Percentiles rank a stretch among this genome's conserved stretches.
Evolutionary conservation across 2,113 vertebrate genomes (phyloP).

Genomic region (Parus major): DNA sequence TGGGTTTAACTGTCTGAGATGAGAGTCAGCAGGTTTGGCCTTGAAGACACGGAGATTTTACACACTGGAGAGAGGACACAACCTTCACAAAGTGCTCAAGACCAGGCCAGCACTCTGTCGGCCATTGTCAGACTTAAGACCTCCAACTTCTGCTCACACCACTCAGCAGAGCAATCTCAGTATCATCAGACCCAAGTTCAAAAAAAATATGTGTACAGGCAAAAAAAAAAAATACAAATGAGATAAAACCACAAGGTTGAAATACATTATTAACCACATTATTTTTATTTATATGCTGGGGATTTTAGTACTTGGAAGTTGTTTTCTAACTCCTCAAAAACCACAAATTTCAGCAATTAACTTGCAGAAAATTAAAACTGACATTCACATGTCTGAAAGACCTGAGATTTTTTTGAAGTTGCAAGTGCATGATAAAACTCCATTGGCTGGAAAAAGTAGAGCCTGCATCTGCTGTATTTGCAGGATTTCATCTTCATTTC

Average conservation of each 20-base stretch:
- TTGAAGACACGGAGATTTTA: not conserved
- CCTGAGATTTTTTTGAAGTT: not conserved
- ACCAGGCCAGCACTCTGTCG: not conserved
- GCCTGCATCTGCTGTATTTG: not conserved
- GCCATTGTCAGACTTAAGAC: not conserved
- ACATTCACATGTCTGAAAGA: not conserved
- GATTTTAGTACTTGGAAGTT: not conserved
- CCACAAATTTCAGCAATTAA: not conserved
- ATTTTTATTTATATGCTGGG: not conserved
- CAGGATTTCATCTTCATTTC: not conserved
- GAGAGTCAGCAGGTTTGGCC: not conserved
- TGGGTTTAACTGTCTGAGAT: not conserved
- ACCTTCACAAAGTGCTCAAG: not conserved
- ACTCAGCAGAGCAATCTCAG: not conserved
- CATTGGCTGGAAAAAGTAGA: not conserved
- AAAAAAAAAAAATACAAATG: not conserved
- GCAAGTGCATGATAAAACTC: not conserved
- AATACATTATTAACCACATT: not conserved
- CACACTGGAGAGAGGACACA: not conserved
- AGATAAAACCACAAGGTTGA: not conserved
- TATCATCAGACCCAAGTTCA: accelerated
- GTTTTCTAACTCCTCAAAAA: not conserved
- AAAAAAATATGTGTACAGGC: not conserved
- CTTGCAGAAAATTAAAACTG: not conserved
- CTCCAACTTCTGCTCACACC: not conserved